Evolutionary conservation across 2,797 vertebrate genomes (phyloP), one percentile per base, ranked within the genome.

Genomic region (Tiaroga cobitis): DNA sequence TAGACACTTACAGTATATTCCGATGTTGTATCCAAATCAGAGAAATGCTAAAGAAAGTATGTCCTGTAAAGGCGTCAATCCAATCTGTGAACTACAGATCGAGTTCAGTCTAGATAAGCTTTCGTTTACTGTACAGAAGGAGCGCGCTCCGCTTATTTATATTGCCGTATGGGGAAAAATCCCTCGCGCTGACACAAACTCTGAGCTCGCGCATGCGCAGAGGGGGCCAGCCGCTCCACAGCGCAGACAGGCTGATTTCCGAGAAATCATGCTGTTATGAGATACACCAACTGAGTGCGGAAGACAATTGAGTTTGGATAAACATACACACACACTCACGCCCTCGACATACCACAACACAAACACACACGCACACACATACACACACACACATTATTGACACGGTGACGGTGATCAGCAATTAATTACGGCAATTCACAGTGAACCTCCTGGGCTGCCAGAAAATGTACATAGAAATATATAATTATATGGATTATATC

Each of bases 181-280:
- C 86, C 86, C 77, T 7, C 15, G 59, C 5, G 13, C 59, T 26
- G 13, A 7, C 59, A 29, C 2, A 2, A 0, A 46, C 43, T 4
- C 43, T 46, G 21, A 0, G 0, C 2, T 8, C 1, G 84, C 85
- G 83, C 87, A 83, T 88, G 90, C 87, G 72, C 19, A 4, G 2
- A 7, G 1, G 15, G 2, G 21, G 8, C 15, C 68, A 79, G 69
- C 24, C 73, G 83, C 32, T n/a, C 65, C 49, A 15, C 43, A 24
- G 18, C 3, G 1, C 5, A 26, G 88, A 91, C 90, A 26, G 88
- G 92, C 90, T 96, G 94, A 97, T 96, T 99, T 98, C 96, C 94
- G 94, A 95, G 97, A 98, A 99, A 97, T 97, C 97, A 97, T 87
- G 91, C 92, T 74, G 93, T 93, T 97, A 93, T 92, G 92, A 90